phyloP scores from a whole-genome alignment of 1,140 invertebrate species.

The Drosophila nannoptera region DNA sequence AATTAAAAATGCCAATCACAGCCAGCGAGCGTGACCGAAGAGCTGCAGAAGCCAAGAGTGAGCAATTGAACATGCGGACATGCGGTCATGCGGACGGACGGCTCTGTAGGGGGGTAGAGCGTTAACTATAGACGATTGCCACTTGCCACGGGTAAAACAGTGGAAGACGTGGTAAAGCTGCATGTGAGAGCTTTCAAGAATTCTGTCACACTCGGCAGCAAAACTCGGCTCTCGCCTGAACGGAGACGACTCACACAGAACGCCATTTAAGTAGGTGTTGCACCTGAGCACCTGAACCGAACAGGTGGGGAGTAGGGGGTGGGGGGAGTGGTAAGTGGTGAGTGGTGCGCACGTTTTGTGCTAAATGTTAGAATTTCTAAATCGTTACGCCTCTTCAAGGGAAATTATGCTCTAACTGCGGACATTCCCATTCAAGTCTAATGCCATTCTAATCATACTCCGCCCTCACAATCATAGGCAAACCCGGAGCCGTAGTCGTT shows the following conservation, averaged over 20 bases:
- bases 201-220: constrained; percentile 26
- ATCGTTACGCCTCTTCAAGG: constrained; percentile 41
- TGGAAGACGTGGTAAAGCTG: constrained; percentile 15
- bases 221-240: too few species aligned
- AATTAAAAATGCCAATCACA: constrained; percentile 52
- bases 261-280: constrained; percentile 35
- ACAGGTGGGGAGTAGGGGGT: too few species aligned
- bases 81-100: too few species aligned
- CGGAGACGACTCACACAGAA: constrained; percentile 4
- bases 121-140: constrained; percentile 33
- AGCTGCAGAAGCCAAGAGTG: neutral
- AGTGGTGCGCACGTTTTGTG: constrained; percentile 39
- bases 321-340: too few species aligned
- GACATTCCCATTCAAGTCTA: constrained; percentile 20
- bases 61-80: too few species aligned
- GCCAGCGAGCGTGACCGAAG: constrained; percentile 21
- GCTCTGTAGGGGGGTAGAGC: neutral
- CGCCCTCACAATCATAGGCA: neutral
- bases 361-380: constrained; percentile 53
- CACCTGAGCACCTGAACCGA: constrained; percentile 14
- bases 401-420: constrained; percentile 37
- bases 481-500: constrained; percentile 16
- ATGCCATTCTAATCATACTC: constrained; percentile 11
- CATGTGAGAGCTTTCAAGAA: constrained; percentile 22
- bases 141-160: constrained; percentile 15